phyloP scores from a whole-genome alignment of 2,888 invertebrate genomes.

The Latheticus oryzae region DNA sequence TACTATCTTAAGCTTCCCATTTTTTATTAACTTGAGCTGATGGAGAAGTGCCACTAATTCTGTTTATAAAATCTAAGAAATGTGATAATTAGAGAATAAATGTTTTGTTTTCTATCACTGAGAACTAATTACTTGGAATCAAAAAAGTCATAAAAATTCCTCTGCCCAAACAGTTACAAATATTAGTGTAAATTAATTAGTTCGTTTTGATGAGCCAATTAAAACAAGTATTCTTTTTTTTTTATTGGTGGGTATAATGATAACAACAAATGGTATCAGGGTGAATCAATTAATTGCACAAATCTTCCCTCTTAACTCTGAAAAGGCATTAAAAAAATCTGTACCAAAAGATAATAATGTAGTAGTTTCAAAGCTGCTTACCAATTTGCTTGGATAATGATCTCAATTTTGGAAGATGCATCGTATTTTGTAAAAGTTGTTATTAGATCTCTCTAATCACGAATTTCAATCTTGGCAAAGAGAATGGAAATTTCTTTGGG shows the following conservation, averaged over 20 bases:
- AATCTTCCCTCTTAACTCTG: too few species aligned
- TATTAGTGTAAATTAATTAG: conserved; percentile 20
- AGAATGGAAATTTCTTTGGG: conserved; percentile 11
- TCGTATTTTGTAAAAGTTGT: too few species aligned
- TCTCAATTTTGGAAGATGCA: conserved; percentile 11
- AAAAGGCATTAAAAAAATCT: too few species aligned
- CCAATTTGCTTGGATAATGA: conserved; percentile 2
- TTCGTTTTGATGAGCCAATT: conserved; percentile 15
- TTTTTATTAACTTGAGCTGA: too few species aligned
- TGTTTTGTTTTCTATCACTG: too few species aligned
- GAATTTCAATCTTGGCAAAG: conserved; percentile 3
- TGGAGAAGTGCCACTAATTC: too few species aligned
- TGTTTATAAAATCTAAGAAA: too few species aligned
- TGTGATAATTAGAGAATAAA: too few species aligned
- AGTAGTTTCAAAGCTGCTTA: not conserved
- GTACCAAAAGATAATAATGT: too few species aligned
- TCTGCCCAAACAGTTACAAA: conserved; percentile 29
- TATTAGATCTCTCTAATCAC: not conserved
- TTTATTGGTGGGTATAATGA: conserved; percentile 25
- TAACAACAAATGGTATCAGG: conserved; percentile 16
- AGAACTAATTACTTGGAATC: too few species aligned
- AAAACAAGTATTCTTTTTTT: conserved; percentile 5
- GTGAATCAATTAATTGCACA: conserved; percentile 16
- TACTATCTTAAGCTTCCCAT: too few species aligned
- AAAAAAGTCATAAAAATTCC: conserved; percentile 28